These are phyloP conservation scores for Plodia interpunctella DNA, from an alignment of 1,140 invertebrate genomes.

Conservation along the genomic window DNA sequence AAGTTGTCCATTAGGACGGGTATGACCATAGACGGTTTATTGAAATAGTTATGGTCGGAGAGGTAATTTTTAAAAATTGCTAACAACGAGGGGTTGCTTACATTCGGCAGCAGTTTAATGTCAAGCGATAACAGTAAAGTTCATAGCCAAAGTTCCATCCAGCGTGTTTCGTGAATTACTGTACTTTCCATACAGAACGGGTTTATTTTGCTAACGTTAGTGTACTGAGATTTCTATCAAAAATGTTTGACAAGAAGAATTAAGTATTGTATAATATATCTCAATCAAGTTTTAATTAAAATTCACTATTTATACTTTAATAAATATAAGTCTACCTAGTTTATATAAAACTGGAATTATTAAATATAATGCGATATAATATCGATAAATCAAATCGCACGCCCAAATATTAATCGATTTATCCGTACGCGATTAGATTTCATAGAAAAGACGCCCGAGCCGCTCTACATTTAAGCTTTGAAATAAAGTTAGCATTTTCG, in stretches of 20 bases:
- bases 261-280: no score
- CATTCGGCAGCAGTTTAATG: conserved; percentile 63
- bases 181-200: conserved; percentile 50
- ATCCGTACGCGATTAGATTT: conserved; percentile 1
- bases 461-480: background rate
- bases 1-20: conserved; percentile 55
- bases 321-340: no score
- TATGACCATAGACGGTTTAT: conserved; percentile 63
- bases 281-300: no score
- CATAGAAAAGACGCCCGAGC: background rate
- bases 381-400: conserved; percentile 4
- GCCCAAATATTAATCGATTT: background rate
- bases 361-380: background rate
- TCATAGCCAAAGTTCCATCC: conserved; percentile 61
- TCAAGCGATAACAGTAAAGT: conserved; percentile 69
- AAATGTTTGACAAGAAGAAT: background rate
- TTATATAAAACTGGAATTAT: no score
- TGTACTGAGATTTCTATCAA: conserved; percentile 48
- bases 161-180: conserved; percentile 56
- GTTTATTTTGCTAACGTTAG: conserved; percentile 51
- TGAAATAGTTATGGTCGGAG: conserved; percentile 64
- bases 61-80: conserved; percentile 71
- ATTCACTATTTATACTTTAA: no score
- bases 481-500: conserved; percentile 6
- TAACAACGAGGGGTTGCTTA: conserved; percentile 42